phyloP scores from a whole-genome alignment of 2,113 vertebrate species.

The Pygoscelis adeliae region DNA sequence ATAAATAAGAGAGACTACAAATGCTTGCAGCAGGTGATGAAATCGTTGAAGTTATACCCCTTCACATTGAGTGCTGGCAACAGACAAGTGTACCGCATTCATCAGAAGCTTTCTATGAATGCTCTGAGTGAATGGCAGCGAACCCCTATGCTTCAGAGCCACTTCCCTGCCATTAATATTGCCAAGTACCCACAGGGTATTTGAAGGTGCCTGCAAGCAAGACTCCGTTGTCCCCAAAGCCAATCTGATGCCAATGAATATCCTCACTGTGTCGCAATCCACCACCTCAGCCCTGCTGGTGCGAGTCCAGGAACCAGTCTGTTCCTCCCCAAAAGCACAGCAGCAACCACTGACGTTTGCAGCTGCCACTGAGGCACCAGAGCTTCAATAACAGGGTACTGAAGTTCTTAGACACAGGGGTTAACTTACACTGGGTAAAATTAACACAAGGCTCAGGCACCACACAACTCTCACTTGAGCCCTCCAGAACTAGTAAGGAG shows the following conservation, averaged over 20 bases:
- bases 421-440: neutral
- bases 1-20: neutral
- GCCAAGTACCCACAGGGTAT: neutral
- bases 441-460: neutral
- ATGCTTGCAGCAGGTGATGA: neutral
- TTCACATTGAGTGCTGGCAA: neutral
- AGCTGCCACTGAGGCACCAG: neutral
- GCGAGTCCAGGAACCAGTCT: neutral
- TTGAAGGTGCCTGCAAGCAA: neutral
- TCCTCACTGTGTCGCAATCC: neutral
- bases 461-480: neutral
- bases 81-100: neutral
- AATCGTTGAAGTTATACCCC: neutral
- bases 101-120: no score
- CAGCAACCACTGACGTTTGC: neutral
- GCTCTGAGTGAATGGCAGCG: neutral
- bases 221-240: neutral
- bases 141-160: neutral
- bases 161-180: neutral
- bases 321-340: neutral
- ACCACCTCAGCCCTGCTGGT: neutral
- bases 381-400: no score
- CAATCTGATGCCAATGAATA: neutral
- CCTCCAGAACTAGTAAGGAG: neutral
- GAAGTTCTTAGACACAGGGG: no score